phyloP scores from a whole-genome alignment of 92 coral and sea anemone species.

The Porites divaricata region DNA sequence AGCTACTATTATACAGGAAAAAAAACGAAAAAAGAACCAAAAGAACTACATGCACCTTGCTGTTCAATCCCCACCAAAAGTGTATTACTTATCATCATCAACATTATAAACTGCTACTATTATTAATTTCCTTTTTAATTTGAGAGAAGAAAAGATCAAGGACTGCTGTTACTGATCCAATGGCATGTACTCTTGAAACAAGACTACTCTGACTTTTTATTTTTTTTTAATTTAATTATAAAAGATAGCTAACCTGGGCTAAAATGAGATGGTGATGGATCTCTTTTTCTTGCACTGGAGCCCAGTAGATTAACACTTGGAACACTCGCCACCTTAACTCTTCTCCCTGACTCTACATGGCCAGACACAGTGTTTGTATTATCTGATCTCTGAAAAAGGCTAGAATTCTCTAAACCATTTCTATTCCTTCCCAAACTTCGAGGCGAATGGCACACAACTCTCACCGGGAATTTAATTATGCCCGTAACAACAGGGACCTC shows the following conservation, averaged over 20 bases:
- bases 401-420: constrained; percentile 19
- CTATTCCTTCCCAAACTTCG: constrained; percentile 48
- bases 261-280: constrained; percentile 13
- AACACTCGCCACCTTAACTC: constrained; percentile 68
- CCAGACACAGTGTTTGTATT: constrained; percentile 40
- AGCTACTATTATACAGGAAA: no score
- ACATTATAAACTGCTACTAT: no score
- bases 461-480: constrained; percentile 82
- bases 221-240: no score
- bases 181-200: no score
- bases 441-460: constrained; percentile 97
- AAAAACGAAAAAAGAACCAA: no score
- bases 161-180: no score
- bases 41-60: no score
- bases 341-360: constrained; percentile 59
- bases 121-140: no score
- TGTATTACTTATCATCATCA: no score
- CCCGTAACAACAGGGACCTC: constrained; percentile 92
- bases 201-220: no score
- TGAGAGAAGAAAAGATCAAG: no score
- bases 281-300: constrained; percentile 29
- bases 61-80: no score
- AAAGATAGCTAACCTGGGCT: constrained; percentile 19
- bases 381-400: constrained; percentile 32
- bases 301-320: constrained; percentile 52